Conservation (phyloP, 2,113 vertebrate species). For the Notiomystis cincta region DNA sequence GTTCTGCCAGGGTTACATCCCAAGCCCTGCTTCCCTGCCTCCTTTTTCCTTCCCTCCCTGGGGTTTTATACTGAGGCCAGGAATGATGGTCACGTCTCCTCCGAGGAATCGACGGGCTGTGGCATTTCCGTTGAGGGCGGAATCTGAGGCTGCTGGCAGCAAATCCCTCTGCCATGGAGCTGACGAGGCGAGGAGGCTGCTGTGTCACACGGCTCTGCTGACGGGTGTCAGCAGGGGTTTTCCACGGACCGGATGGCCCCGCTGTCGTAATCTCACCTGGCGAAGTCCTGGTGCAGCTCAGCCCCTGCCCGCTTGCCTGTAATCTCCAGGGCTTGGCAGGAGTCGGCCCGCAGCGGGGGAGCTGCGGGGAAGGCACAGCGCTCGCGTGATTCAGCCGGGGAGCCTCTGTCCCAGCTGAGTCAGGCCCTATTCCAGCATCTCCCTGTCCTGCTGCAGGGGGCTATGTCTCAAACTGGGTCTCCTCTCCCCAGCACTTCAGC, state of each 20-base stretch:
- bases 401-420: not conserved
- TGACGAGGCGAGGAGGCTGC: not conserved
- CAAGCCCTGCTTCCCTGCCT: not conserved
- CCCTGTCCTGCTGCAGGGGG: not conserved
- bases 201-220: not conserved
- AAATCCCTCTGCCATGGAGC: not conserved
- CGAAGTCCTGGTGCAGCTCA: not conserved
- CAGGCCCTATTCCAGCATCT: not conserved
- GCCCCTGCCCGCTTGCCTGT: not conserved
- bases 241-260: rapidly evolving
- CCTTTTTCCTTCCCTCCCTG: not conserved
- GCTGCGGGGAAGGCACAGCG: not conserved
- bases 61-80: not conserved
- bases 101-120: not conserved
- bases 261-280: not conserved
- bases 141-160: not conserved
- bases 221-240: not conserved
- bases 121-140: not conserved
- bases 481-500: not conserved
- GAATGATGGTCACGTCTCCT: not conserved
- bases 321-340: not conserved
- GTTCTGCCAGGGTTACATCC: not conserved
- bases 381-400: not conserved
- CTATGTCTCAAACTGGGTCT: not conserved
- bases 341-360: not conserved